phyloP scores from a whole-genome alignment of 1,140 invertebrate genomes.

The Aricia agestis region DNA sequence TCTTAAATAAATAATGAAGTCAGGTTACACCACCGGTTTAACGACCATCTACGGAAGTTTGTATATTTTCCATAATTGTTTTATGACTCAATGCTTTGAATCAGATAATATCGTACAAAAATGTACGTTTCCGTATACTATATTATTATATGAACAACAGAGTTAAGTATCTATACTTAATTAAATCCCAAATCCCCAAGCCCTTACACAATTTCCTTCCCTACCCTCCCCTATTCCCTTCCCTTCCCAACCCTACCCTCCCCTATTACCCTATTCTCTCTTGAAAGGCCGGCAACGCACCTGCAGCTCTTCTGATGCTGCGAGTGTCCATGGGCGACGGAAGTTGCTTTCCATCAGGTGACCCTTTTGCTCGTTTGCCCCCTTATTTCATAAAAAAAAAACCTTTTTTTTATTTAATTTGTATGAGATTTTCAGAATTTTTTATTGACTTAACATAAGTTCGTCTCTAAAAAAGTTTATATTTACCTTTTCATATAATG shows the following conservation, averaged over 20 bases:
- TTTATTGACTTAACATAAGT: neutral
- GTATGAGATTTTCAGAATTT: neutral
- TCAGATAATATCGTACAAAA: neutral
- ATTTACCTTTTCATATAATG: neutral
- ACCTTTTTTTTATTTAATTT: neutral
- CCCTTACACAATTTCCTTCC: too few species aligned
- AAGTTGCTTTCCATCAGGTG: too few species aligned
- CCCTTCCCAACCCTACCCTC: too few species aligned
- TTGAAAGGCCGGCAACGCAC: too few species aligned
- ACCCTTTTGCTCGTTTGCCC: too few species aligned
- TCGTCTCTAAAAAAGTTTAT: neutral
- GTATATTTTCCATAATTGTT: neutral
- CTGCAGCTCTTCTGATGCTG: too few species aligned
- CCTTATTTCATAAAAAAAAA: too few species aligned
- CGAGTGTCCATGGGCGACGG: too few species aligned
- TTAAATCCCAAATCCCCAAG: too few species aligned
- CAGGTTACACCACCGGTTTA: neutral
- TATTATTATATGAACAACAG: neutral
- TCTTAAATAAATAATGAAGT: neutral
- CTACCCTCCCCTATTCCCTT: too few species aligned
- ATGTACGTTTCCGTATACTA: neutral
- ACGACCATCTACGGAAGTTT: neutral
- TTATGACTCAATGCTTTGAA: neutral
- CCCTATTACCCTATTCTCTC: too few species aligned
- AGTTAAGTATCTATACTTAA: neutral